Evolutionary conservation across 2,113 vertebrate genomes (phyloP), one percentile per base, ranked within the genome.

Genomic region (Megaceryle torquata): DNA sequence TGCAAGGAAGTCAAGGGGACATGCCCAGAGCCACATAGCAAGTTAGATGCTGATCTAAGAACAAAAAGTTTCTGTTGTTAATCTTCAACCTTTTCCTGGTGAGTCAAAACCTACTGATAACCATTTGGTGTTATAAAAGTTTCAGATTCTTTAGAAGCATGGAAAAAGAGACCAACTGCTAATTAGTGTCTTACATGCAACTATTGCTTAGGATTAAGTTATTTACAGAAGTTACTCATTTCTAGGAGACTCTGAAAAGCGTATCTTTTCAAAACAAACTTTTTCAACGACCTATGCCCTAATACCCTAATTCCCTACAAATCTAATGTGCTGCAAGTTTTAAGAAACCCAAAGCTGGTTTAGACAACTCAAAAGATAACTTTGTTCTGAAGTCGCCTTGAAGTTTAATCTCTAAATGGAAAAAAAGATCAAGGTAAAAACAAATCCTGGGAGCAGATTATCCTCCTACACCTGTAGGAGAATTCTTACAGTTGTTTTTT

Each of bases 21-120:
- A 29, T 86, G 85, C 54, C 43, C 54, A 83, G 86, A 59, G 82
- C 28, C 59, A 86, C 15, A 39, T 1, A 50, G 35, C 65, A 61
- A 86, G 35, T 72, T 60, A 95, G 53, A 19, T 76, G 50, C n/a
- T 91, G 65, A 94, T 71, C 16, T 17, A 75, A 65, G 56, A 94
- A 85, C 84, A 93, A 88, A 90, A 86, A 54, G 67, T 83, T 91
- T 93, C 89, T 80, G 19, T 63, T 91, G 25, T 63, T 89, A 88
- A 94, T 95, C 89, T 81, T 78, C 78, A 24, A 44, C 41, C 48
- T 63, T 28, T 48, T 83, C 67, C 39, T 13, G 15, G 15, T 56
- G 76, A 91, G 75, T 91, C 71, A 93, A 80, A 92, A 72, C 33
- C 37, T 60, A n/a, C 43, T 68, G 88, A 88, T 90, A 93, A 88